Evolutionary conservation across 2,888 invertebrate species (phyloP).

Genomic region (Prionchulus punctatus): DNA sequence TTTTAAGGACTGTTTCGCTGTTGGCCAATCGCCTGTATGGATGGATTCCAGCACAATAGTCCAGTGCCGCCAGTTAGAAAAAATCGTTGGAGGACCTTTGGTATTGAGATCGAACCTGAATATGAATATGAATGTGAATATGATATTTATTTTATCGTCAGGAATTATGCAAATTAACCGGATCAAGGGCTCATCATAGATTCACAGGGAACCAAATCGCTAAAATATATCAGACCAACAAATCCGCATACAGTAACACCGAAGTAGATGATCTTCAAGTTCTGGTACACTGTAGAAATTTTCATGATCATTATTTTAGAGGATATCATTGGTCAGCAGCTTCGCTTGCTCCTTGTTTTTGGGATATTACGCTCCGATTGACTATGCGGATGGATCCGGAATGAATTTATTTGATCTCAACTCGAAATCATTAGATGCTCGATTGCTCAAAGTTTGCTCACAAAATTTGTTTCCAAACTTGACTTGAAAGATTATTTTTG

Average conservation of each 20-base stretch:
- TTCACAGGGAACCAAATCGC: conserved; percentile 87
- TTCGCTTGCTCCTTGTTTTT: conserved; percentile 73
- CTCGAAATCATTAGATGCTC: conserved; percentile 55
- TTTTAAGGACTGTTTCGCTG: conserved; percentile 49
- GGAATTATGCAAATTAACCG: conserved; percentile 62
- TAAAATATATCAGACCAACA: conserved; percentile 57
- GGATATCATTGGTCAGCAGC: conserved; percentile 80
- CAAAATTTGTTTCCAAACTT: conserved; percentile 15
- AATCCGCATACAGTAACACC: conserved; percentile 54
- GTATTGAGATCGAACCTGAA: conserved; percentile 36
- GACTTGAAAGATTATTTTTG: conserved; percentile 8
- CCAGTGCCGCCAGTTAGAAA: conserved; percentile 62
- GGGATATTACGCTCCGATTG: conserved; percentile 73
- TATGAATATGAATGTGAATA: neutral
- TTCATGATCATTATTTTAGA: conserved; percentile 39
- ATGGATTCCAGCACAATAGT: conserved; percentile 72
- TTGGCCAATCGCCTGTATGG: conserved; percentile 75
- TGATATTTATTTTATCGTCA: conserved; percentile 32
- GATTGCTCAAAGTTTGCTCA: conserved; percentile 56
- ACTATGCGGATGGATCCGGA: conserved; percentile 78
- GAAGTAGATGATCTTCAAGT: conserved; percentile 39
- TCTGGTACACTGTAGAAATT: neutral
- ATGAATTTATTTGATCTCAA: conserved; percentile 82
- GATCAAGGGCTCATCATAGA: conserved; percentile 68
- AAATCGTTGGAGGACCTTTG: conserved; percentile 58